Conservation (phyloP, 2,797 vertebrate species). For the Poecilia gillii region DNA sequence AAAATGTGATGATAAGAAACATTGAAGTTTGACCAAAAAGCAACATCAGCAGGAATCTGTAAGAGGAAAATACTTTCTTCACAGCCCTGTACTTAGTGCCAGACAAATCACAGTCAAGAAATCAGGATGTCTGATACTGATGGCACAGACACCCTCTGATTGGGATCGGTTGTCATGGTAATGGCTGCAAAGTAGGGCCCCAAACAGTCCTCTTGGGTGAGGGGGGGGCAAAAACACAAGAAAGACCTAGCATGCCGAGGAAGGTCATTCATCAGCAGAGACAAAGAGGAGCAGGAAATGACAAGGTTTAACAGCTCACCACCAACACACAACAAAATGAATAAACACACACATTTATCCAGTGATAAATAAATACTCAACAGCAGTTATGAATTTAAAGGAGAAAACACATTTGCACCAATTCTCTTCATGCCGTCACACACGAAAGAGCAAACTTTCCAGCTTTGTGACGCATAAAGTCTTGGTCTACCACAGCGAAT, state of each 20-base stretch:
- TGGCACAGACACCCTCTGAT: constrained; percentile 66
- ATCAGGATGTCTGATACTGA: constrained; percentile 67
- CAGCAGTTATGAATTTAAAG: constrained; percentile 39
- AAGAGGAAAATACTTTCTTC: background rate
- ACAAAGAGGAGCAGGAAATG: constrained; percentile 79
- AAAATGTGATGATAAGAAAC: background rate
- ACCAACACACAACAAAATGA: constrained; percentile 43
- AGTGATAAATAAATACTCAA: constrained; percentile 41
- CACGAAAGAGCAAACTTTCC: constrained; percentile 56
- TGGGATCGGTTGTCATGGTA: constrained; percentile 74
- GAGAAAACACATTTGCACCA: constrained; percentile 36
- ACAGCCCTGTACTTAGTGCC: constrained; percentile 44
- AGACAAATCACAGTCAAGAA: constrained; percentile 69
- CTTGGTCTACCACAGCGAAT: constrained; percentile 29
- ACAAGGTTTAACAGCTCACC: constrained; percentile 75
- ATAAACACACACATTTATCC: constrained; percentile 23
- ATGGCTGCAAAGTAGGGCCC: constrained; percentile 67
- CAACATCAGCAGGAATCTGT: background rate
- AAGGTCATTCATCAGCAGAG: constrained; percentile 78
- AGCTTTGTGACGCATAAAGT: constrained; percentile 45
- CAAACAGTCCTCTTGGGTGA: constrained; percentile 49
- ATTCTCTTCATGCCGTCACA: constrained; percentile 50
- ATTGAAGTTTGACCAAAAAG: background rate
- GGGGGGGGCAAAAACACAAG: constrained; percentile 37
- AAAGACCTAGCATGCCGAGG: constrained; percentile 63